Percentiles rank a stretch among this genome's conserved stretches.
Evolutionary conservation across 2,888 invertebrate genomes (phyloP).

Genomic region (Crossocerus cetratus): DNA sequence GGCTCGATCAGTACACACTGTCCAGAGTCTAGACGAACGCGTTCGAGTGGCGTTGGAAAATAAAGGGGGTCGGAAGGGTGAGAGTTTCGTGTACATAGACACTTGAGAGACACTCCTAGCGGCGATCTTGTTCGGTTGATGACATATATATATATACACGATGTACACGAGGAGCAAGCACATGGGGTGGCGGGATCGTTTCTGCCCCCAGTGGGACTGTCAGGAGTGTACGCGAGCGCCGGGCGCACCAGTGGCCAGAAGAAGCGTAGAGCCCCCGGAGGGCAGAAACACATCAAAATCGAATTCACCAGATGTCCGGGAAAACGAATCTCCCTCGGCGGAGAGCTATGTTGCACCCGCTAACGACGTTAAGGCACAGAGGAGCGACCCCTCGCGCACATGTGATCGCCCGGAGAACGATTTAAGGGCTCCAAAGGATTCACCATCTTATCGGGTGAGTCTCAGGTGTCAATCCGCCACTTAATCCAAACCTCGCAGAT

Average conservation of each 20-base stretch:
- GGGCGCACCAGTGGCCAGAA: conserved; percentile 30
- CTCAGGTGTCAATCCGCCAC: conserved; percentile 36
- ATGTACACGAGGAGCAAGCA: not conserved
- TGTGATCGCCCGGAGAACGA: conserved; percentile 47
- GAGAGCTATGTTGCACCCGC: conserved; percentile 52
- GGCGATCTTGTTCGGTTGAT: not conserved
- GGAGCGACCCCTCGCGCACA: conserved; percentile 51
- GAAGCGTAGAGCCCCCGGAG: conserved; percentile 58
- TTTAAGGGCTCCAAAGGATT: conserved; percentile 45
- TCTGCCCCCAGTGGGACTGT: conserved; percentile 57
- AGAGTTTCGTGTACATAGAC: not conserved
- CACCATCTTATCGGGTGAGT: conserved; percentile 25
- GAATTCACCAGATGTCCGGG: conserved; percentile 76
- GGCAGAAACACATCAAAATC: conserved; percentile 76
- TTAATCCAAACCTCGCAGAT: no score
- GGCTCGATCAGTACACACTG: no score
- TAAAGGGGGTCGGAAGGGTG: not conserved
- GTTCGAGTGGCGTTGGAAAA: not conserved
- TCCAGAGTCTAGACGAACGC: not conserved
- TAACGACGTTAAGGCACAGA: conserved; percentile 67
- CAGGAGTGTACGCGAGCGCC: conserved; percentile 53
- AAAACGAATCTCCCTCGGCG: conserved; percentile 60
- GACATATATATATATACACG: not conserved
- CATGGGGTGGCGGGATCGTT: conserved; percentile 48
- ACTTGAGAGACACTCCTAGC: conserved; percentile 3